phyloP scores from a whole-genome alignment of 2,113 vertebrate species.

The Oreochromis aureus region DNA sequence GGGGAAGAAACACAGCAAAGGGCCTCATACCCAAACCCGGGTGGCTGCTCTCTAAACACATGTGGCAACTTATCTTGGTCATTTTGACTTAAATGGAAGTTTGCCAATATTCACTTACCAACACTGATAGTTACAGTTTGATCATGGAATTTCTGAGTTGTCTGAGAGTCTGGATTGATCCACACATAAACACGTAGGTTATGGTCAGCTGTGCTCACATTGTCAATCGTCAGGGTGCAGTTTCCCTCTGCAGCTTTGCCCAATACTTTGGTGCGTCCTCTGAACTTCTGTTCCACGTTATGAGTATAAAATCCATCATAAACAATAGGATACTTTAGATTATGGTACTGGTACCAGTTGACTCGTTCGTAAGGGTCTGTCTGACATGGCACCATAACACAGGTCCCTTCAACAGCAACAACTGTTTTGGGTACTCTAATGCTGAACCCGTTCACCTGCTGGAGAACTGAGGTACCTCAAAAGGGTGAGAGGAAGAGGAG shows the following conservation, averaged over 20 bases:
- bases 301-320: background rate
- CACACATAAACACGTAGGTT: conserved; percentile 26
- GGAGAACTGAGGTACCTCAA: background rate
- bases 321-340: background rate
- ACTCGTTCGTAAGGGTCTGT: background rate
- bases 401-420: conserved; percentile 36
- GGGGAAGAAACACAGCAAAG: rapidly evolving
- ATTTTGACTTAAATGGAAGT: background rate
- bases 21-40: background rate
- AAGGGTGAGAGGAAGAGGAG: background rate
- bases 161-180: background rate
- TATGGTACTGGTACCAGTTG: conserved; percentile 41
- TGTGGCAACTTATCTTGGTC: background rate
- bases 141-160: background rate
- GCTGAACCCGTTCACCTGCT: background rate
- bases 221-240: conserved; percentile 29
- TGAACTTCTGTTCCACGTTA: background rate
- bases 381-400: conserved; percentile 38
- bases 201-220: background rate
- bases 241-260: conserved; percentile 18
- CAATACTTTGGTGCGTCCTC: conserved; percentile 18
- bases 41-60: background rate
- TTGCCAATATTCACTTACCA: conserved; percentile 14
- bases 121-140: conserved; percentile 11
- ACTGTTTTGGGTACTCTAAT: background rate